These are phyloP conservation scores for Gallinago paraguaiae DNA, from an alignment of 2,113 vertebrate species.

Conservation along the genomic window DNA sequence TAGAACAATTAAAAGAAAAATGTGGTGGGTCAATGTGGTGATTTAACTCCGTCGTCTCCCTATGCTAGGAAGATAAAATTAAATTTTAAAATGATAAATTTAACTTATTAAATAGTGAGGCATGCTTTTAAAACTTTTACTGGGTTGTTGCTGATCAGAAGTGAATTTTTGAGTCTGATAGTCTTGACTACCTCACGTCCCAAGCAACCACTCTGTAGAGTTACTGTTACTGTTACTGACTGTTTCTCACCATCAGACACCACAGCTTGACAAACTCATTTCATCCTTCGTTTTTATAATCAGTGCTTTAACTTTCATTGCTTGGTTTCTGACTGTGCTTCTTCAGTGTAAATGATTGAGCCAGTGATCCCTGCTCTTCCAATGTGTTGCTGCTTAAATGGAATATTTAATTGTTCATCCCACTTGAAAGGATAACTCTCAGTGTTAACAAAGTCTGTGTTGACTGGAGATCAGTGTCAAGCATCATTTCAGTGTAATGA, in stretches of 20 bases:
- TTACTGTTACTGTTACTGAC: background rate
- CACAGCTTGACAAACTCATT: background rate
- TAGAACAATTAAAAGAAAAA: background rate
- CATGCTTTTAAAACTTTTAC: background rate
- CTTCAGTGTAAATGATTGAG: background rate
- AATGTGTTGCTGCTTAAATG: background rate
- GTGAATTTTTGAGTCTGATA: background rate
- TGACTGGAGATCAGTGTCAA: background rate
- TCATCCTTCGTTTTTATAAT: background rate
- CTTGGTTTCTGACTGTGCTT: background rate
- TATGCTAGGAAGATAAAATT: background rate
- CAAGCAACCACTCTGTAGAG: background rate
- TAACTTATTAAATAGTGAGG: background rate
- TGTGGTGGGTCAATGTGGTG: accelerated
- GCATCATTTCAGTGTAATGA: background rate
- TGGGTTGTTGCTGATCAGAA: background rate
- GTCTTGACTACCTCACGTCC: background rate
- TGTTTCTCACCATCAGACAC: background rate
- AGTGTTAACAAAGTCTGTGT: background rate
- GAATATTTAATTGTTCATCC: background rate
- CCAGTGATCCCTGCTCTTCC: background rate
- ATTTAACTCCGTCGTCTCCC: background rate
- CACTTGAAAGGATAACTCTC: background rate
- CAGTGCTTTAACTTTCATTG: background rate
- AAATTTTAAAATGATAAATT: background rate